Evolutionary conservation across 2,113 vertebrate genomes (phyloP), one percentile per base, ranked within the genome.

Genomic region (Zapus hudsonius): DNA sequence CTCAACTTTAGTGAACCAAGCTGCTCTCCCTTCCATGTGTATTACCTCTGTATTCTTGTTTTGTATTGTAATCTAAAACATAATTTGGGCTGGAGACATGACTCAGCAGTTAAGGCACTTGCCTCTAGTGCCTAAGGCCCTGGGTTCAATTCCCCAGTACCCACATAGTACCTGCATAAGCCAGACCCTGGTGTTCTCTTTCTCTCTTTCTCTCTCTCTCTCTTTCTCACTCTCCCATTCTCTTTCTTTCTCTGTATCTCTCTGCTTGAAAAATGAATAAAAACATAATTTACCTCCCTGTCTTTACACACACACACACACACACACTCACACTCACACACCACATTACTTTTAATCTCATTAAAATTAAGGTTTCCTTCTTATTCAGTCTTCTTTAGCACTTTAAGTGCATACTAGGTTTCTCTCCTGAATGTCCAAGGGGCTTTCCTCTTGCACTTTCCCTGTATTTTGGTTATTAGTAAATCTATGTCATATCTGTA

Each of bases 341-440:
- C 12, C 27, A 57, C 4, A 74, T 29, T 25, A 83, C n/a, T 74
- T 87, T 72, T 66, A 33, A 70, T 15, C 38, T 19, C 17, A 81
- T 25, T 72, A 90, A 90, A 89, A 74, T 94, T 87, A 76, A 29
- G 11, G 12, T 22, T 66, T 44, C 78, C 27, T 33, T 66, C 61
- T 79, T 74, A 4, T 8, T 82, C 59, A 57, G n/a, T 76, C 76
- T 90, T 84, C 73, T 76, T 78, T 10, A 87, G 78, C 33, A 91
- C n/a, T 38, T 78, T 57, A 85, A 78, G 87, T 82, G 4, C 52
- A 27, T 52, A 52, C 3, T 52, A 3, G 1, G 42, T 64, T 17
- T 73, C 87, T 80, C 29, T 92, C 76, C 42, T 63, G 15, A 91
- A 91, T 85, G 78, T 27, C 7, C 20, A 70, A 59, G 23, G 4